These are phyloP conservation scores for Gadus chalcogrammus DNA, from an alignment of 2,113 vertebrate genomes.

Conservation along the genomic window DNA sequence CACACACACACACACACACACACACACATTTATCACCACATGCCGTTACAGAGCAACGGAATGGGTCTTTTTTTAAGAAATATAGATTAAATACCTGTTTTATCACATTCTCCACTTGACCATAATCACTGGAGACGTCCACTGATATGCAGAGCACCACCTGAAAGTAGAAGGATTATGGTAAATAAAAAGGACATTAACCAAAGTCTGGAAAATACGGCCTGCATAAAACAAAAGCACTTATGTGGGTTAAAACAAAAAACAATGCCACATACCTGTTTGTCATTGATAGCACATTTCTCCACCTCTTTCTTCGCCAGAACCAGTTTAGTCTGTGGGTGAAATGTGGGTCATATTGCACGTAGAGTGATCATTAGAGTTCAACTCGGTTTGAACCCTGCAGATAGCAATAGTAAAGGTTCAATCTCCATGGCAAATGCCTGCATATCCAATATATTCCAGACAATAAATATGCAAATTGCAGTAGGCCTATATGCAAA, in stretches of 20 bases:
- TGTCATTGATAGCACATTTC: constrained; percentile 90
- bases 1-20: neutral
- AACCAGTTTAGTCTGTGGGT: constrained; percentile 82
- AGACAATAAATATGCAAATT: too few species aligned
- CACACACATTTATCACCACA: neutral
- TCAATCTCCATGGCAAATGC: too few species aligned
- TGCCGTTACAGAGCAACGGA: neutral
- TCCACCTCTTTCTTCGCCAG: constrained; percentile 97
- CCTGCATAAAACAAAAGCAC: neutral
- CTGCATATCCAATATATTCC: too few species aligned
- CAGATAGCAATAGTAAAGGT: too few species aligned
- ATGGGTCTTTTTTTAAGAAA: neutral
- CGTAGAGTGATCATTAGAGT: neutral
- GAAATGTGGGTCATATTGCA: neutral
- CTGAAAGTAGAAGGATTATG: constrained; percentile 60
- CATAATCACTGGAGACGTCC: constrained; percentile 91
- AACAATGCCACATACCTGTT: constrained; percentile 78
- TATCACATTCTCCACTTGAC: constrained; percentile 91
- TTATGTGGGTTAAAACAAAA: neutral
- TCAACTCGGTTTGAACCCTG: too few species aligned
- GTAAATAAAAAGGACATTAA: neutral
- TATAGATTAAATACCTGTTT: constrained; percentile 82
- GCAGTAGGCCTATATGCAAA: too few species aligned
- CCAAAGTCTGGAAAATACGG: neutral
- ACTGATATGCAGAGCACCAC: constrained; percentile 96